phyloP scores from a whole-genome alignment of 2,113 vertebrate species.

The Chroicocephalus ridibundus region DNA sequence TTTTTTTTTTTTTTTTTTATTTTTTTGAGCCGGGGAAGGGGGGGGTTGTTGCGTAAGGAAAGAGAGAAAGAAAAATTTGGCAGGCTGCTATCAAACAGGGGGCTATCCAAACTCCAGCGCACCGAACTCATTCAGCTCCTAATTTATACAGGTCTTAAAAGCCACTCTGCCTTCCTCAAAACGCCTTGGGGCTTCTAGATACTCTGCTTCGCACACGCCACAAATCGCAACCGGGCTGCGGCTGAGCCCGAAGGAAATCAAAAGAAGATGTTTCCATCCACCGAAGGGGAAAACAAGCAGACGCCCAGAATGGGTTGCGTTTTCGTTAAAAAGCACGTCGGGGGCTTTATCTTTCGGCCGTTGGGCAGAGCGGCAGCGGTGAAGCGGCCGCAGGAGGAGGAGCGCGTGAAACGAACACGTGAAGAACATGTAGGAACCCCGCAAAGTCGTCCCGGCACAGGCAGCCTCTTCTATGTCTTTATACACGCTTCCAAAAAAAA shows the following conservation, averaged over 20 bases:
- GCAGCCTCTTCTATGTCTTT: conserved; percentile 71
- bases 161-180: background rate
- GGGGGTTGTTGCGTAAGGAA: conserved; percentile 43
- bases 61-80: conserved; percentile 71
- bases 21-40: background rate
- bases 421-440: background rate
- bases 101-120: background rate
- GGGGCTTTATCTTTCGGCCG: background rate
- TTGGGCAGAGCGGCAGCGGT: background rate
- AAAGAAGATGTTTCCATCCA: background rate
- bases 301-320: rapidly evolving
- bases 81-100: conserved; percentile 32
- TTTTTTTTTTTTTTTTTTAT: background rate
- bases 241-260: rapidly evolving
- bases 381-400: background rate
- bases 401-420: background rate
- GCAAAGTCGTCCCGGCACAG: rapidly evolving
- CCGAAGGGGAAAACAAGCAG: background rate
- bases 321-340: rapidly evolving
- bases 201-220: background rate
- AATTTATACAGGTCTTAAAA: background rate
- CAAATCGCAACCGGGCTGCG: rapidly evolving
- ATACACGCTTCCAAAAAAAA: conserved; percentile 50
- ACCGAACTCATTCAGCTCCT: background rate
- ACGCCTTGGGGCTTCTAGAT: background rate